A percentile compares a stretch with the other conserved stretches of the same genome.
phyloP scores from a whole-genome alignment of 2,888 invertebrate genomes.

The Chrysomela aeneicollis region DNA sequence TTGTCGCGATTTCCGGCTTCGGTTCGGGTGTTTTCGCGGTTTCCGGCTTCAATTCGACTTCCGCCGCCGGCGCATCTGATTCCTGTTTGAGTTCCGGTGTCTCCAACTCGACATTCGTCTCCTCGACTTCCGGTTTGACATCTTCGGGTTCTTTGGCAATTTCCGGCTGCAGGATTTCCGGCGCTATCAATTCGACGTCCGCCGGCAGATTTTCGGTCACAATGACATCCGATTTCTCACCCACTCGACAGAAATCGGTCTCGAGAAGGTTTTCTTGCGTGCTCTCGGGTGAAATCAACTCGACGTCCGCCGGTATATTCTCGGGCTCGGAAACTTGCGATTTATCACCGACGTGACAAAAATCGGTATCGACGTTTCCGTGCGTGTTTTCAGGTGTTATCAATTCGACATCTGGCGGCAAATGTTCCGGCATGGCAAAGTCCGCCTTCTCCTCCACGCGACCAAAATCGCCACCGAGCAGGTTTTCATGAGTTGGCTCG shows the following conservation, averaged over 20 bases:
- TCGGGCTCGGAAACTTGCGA: too few species aligned
- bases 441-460: slow-evolving; percentile 9
- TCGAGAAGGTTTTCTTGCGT: slow-evolving; percentile 36
- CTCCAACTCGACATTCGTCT: too few species aligned
- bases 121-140: too few species aligned
- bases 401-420: slow-evolving; percentile 31
- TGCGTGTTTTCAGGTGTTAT: neutral
- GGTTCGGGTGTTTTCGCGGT: too few species aligned
- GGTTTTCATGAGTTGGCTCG: slow-evolving; percentile 40
- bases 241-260: slow-evolving; percentile 30
- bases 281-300: too few species aligned
- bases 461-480: slow-evolving; percentile 34
- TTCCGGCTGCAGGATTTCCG: slow-evolving; percentile 5
- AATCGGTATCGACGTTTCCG: too few species aligned
- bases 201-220: slow-evolving; percentile 22
- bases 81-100: too few species aligned
- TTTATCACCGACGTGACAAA: too few species aligned
- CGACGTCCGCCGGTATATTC: too few species aligned
- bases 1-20: neutral
- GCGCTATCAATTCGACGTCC: slow-evolving; percentile 28
- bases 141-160: too few species aligned
- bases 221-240: slow-evolving; percentile 2
- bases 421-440: slow-evolving; percentile 10
- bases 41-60: too few species aligned
- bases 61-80: too few species aligned